Percentiles rank a stretch among this genome's conserved stretches.
phyloP scores from a whole-genome alignment of 2,797 vertebrate genomes.

The Aplochiton taeniatus region DNA sequence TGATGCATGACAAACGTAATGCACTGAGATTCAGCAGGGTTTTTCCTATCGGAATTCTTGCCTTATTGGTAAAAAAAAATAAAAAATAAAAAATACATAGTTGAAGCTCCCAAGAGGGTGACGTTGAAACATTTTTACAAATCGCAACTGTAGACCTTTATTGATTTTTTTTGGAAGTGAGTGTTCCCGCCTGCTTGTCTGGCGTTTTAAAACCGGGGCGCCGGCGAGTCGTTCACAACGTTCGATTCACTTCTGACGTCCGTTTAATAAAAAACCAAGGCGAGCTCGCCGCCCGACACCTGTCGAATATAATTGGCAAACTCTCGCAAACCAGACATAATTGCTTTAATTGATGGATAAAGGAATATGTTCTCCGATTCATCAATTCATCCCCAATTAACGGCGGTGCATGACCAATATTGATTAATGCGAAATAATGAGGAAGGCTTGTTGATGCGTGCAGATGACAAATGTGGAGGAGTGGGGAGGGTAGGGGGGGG shows the following conservation, averaged over 20 bases:
- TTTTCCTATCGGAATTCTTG: too few species aligned
- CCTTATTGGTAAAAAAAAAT: too few species aligned
- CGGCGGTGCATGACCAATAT: constrained; percentile 50
- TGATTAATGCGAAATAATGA: constrained; percentile 60
- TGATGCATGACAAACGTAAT: constrained; percentile 52
- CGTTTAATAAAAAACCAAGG: constrained; percentile 12
- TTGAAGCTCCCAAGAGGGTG: neutral
- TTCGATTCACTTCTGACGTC: too few species aligned
- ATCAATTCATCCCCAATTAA: constrained; percentile 60
- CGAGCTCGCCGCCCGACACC: constrained; percentile 4
- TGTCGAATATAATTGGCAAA: constrained; percentile 12
- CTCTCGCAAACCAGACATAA: constrained; percentile 5
- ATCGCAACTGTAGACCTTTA: constrained; percentile 1
- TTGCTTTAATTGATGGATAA: constrained; percentile 5
- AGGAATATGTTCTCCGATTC: constrained; percentile 33
- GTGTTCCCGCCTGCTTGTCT: too few species aligned
- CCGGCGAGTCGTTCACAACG: neutral
- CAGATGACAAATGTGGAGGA: constrained; percentile 67
- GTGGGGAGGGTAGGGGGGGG: constrained; percentile 38
- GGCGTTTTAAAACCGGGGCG: too few species aligned
- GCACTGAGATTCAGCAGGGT: constrained; percentile 24
- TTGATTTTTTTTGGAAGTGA: too few species aligned
- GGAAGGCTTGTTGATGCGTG: constrained; percentile 47
- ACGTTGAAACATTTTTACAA: neutral
- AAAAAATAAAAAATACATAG: too few species aligned